Conservation (phyloP, 1,140 invertebrate genomes). For the Scylla paramamosain region DNA sequence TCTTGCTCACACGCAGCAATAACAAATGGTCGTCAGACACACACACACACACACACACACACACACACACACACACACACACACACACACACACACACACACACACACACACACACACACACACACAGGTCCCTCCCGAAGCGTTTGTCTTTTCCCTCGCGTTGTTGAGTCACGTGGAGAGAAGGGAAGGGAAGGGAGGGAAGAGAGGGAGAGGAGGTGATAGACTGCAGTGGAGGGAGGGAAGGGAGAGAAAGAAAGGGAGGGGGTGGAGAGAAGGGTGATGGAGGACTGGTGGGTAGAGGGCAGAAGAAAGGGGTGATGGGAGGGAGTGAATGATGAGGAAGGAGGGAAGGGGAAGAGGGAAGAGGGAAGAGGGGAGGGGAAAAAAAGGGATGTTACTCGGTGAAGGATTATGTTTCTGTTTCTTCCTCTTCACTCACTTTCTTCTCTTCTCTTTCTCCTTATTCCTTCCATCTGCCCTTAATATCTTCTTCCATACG, state of each 20-base stretch:
- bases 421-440: background rate
- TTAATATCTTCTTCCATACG: background rate
- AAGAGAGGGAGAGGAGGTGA: too few species aligned
- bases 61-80: too few species aligned
- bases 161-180: background rate
- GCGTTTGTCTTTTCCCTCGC: background rate
- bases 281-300: background rate
- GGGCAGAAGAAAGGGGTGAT: too few species aligned
- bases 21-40: background rate
- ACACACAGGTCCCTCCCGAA: too few species aligned
- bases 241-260: too few species aligned
- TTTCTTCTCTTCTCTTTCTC: background rate
- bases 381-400: background rate
- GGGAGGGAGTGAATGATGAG: background rate
- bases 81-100: too few species aligned
- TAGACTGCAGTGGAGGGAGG: too few species aligned
- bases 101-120: too few species aligned
- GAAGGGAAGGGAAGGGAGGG: background rate
- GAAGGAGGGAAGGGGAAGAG: background rate
- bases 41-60: too few species aligned
- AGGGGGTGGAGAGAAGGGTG: too few species aligned
- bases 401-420: background rate
- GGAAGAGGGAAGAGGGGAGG: too few species aligned
- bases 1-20: background rate
- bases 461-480: background rate